Evolutionary conservation across 2,113 vertebrate genomes (phyloP), one percentile per base, ranked within the genome.

Genomic region (Pangasianodon gigas): DNA sequence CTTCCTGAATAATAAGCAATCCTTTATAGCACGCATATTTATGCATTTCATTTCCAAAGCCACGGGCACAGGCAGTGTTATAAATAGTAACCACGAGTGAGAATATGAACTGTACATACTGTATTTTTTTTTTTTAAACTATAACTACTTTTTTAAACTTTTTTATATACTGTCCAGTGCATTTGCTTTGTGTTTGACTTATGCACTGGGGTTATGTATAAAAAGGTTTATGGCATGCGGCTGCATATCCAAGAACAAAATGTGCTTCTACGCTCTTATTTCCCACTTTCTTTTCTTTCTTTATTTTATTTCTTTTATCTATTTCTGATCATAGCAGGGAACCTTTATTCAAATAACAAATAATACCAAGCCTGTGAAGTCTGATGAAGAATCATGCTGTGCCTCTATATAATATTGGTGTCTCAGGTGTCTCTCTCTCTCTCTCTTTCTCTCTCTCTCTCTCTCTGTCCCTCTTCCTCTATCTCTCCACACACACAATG

Each of bases 321-420:
- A n/a, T 80, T 80, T n/a, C 44, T 24, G 3, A 80, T 80, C 77
- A n/a, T 80, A 80, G 77, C 46, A 80, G 46, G 77, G 46, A 80
- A 80, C 13, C 77, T 80, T 4, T 29, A 80, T 80, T 80, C 46
- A 80, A 80, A 80, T 80, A 80, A 80, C 24, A 51, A 51, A 80
- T 51, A 51, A 80, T 46, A n/a, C 77, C 77, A 51, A 51, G 26
- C 24, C 4, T 29, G 77, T 80, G 77, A 51, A 80, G 77, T 51
- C 29, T 80, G 77, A 51, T 51, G 77, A 80, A n/a, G 24, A 51
- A 51, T 48, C 46, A 48, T 80, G 46, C 77, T 48, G 77, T 80
- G 77, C 46, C 2, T 11, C 41, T n/a, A 80, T 48, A 26, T 48
- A 32, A 37, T 75, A 19, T 46, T 46, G 41, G 74, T 75, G 19